Evolutionary conservation across 2,888 invertebrate genomes (phyloP), one percentile per base, ranked within the genome.

Genomic region (Drosophila subsilvestris): DNA sequence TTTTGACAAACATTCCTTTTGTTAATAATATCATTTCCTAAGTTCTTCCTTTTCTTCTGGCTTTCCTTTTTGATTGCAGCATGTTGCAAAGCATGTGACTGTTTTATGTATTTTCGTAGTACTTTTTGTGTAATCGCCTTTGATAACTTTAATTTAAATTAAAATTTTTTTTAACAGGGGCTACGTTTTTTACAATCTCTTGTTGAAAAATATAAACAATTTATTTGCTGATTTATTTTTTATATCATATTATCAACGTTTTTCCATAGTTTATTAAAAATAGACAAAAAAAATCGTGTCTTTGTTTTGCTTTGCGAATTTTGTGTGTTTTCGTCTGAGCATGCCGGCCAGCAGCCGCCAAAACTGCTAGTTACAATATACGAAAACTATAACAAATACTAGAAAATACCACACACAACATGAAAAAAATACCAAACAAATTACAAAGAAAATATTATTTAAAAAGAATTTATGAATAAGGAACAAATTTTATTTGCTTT

Each of bases 401-500:
- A 6, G n/a, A 67, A 67, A 10, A 48, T 9, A 18, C 6, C 14
- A 7, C 20, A 51, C 53, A 48, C 20, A 10, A 6, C 9, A 62
- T 18, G 32, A 17, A 20, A 2, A 3, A 32, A 57, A 22, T 37
- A 51, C 47, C 44, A 55, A 67, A 67, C 10, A 42, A n/a, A 29
- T 42, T 50, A 29, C 27, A 37, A n/a, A 22, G 27, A 18, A 61
- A 71, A 45, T n/a, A 37, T n/a, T n/a, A 37, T 37, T 37, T 37
- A 44, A 17, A 29, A 50, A 44, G 14, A 63, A 18, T 9, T 10
- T 9, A 63, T 71, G 53, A 71, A 71, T 71, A 65, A 71, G 72
- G 71, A 71, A 71, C 71, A 71, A 71, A 71, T 71, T 71, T 71
- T 71, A 71, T 71, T 73, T 71, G 73, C 71, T 63, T 73, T 67